phyloP scores from a whole-genome alignment of 1,140 invertebrate genomes.

The Cydia splendana region DNA sequence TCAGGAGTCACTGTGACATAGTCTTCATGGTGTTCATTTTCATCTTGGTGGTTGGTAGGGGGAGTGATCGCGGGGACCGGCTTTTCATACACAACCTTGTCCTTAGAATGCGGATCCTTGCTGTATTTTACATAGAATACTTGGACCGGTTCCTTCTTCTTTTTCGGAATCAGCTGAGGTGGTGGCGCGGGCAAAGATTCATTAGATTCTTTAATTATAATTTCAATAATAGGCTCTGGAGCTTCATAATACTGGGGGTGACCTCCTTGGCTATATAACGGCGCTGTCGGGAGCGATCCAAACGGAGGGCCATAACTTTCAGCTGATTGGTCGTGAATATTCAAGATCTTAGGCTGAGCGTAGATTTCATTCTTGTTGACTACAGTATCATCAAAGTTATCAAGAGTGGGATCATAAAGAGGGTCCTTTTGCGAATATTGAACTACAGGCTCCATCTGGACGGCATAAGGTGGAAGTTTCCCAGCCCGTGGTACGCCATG shows the following conservation, averaged over 20 bases:
- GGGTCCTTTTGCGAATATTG: constrained; percentile 90
- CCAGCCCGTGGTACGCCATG: constrained; percentile 71
- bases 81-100: constrained; percentile 87
- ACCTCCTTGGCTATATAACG: constrained; percentile 74
- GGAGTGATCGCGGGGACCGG: constrained; percentile 88
- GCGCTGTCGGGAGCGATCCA: constrained; percentile 74
- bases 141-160: constrained; percentile 90
- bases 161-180: constrained; percentile 78
- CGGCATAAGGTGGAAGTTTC: constrained; percentile 84
- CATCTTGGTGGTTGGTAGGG: constrained; percentile 82
- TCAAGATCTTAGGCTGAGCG: constrained; percentile 78
- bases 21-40: constrained; percentile 78
- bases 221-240: constrained; percentile 94
- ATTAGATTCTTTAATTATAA: constrained; percentile 94
- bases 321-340: constrained; percentile 79
- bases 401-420: constrained; percentile 82
- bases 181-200: constrained; percentile 87
- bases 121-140: constrained; percentile 95
- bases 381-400: constrained; percentile 69
- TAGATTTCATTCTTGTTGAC: constrained; percentile 77
- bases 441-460: constrained; percentile 89
- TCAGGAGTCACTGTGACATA: constrained; percentile 72
- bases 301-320: constrained; percentile 73
- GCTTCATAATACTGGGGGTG: constrained; percentile 85
- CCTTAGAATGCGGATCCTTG: constrained; percentile 86